phyloP scores from a whole-genome alignment of 2,797 vertebrate species.

The Coracias cyanogaster region DNA sequence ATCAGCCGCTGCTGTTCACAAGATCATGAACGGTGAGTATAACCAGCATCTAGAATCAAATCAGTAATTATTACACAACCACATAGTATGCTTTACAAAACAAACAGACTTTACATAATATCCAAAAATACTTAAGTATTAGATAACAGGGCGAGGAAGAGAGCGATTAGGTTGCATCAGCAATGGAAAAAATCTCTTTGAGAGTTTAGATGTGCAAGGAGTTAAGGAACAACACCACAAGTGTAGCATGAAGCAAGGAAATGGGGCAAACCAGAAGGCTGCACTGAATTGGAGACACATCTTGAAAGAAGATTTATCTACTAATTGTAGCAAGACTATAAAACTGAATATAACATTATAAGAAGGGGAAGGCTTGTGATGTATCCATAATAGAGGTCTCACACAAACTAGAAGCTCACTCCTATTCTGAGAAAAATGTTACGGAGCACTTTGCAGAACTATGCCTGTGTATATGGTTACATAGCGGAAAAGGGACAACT shows the following conservation, averaged over 20 bases:
- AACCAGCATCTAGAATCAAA: neutral
- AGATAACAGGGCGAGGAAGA: neutral
- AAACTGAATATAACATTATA: neutral
- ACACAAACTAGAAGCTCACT: neutral
- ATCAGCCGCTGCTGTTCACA: neutral
- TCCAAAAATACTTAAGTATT: slow-evolving; percentile 8
- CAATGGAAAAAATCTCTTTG: slow-evolving; percentile 3
- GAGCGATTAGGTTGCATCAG: slow-evolving; percentile 18
- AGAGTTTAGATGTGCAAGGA: neutral
- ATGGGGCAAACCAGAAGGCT: neutral
- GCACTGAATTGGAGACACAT: neutral
- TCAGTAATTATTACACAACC: neutral
- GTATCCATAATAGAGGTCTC: neutral
- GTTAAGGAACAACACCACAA: neutral
- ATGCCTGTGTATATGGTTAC: neutral
- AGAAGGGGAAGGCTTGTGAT: neutral
- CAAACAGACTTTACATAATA: slow-evolving; percentile 25
- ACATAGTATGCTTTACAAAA: neutral
- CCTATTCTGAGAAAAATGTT: neutral
- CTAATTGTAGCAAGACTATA: rapidly evolving
- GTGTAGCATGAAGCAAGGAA: neutral
- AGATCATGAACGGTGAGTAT: neutral
- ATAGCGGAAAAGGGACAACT: neutral
- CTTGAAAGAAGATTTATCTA: neutral
- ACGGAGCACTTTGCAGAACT: neutral